phyloP scores from a whole-genome alignment of 1,140 invertebrate species.

The Grapholita molesta region DNA sequence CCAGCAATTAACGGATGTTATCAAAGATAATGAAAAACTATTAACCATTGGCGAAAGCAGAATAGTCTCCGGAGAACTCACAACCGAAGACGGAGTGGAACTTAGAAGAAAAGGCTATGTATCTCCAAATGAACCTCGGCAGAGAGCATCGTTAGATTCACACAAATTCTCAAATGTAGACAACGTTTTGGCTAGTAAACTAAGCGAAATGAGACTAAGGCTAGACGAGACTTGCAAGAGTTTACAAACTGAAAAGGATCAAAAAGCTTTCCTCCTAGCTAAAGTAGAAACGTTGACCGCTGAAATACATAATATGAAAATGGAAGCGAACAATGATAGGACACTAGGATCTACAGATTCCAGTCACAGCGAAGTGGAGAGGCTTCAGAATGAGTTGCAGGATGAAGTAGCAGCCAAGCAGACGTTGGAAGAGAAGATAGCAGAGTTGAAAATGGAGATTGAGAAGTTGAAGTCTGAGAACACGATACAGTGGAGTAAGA shows the following conservation, averaged over 20 bases:
- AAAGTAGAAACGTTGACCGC: conserved; percentile 65
- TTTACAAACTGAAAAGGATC: conserved; percentile 66
- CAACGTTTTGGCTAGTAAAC: conserved; percentile 60
- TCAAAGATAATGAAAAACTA: conserved; percentile 66
- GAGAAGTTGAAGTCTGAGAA: conserved; percentile 94
- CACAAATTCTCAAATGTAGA: conserved; percentile 70
- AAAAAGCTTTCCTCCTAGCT: conserved; percentile 57
- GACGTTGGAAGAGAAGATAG: conserved; percentile 79
- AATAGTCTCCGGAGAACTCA: conserved; percentile 58
- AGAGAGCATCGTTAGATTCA: conserved; percentile 64
- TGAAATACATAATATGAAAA: conserved; percentile 59
- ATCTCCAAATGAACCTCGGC: conserved; percentile 53
- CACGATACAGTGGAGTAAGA: conserved; percentile 94
- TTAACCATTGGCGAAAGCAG: conserved; percentile 66
- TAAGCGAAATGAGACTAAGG: conserved; percentile 59
- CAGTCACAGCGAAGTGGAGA: conserved; percentile 69
- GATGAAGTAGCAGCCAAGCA: conserved; percentile 71
- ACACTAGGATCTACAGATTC: conserved; percentile 68
- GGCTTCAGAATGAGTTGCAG: conserved; percentile 68
- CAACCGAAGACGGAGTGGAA: conserved; percentile 62
- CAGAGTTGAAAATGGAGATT: conserved; percentile 89
- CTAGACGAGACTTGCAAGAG: conserved; percentile 63
- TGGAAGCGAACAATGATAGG: conserved; percentile 56
- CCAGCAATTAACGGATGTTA: conserved; percentile 77
- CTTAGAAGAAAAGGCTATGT: conserved; percentile 59